Evolutionary conservation across 2,797 vertebrate species (phyloP).

Genomic region (Sebastolobus altivelis): DNA sequence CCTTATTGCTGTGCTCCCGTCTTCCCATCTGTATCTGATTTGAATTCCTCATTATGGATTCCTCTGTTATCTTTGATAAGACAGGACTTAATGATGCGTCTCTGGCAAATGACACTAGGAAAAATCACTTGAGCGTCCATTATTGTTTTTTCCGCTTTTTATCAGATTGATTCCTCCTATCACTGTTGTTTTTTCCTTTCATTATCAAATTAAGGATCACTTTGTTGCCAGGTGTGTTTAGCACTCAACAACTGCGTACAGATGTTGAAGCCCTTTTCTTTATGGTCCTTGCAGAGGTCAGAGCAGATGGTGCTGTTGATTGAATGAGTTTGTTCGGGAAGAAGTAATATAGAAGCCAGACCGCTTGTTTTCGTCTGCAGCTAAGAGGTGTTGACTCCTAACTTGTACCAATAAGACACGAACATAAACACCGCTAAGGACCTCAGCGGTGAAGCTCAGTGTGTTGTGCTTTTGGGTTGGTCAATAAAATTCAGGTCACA

Average conservation of each 20-base stretch:
- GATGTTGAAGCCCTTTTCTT: constrained; percentile 62
- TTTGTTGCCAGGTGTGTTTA: constrained; percentile 73
- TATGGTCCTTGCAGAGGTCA: constrained; percentile 41
- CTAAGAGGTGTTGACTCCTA: constrained; percentile 20
- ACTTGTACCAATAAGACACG: neutral
- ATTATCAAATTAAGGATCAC: constrained; percentile 74
- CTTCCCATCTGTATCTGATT: constrained; percentile 73
- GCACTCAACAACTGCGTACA: constrained; percentile 64
- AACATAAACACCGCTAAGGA: neutral
- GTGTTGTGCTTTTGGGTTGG: neutral
- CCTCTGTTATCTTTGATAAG: constrained; percentile 74
- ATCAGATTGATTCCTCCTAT: constrained; percentile 66
- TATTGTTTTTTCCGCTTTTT: constrained; percentile 76
- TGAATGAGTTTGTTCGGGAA: constrained; percentile 18
- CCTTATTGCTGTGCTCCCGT: constrained; percentile 47
- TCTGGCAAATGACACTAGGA: constrained; percentile 69
- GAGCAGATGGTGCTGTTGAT: constrained; percentile 25
- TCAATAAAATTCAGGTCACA: constrained; percentile 26
- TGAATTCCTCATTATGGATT: constrained; percentile 63
- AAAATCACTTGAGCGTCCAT: constrained; percentile 69
- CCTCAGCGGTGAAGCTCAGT: neutral
- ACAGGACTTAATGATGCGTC: constrained; percentile 75
- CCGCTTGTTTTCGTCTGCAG: neutral
- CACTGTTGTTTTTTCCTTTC: constrained; percentile 75
- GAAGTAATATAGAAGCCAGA: constrained; percentile 14